A percentile compares a stretch with the other conserved stretches of the same genome.
phyloP scores from a whole-genome alignment of 2,113 vertebrate genomes.

The Mungos mungo region DNA sequence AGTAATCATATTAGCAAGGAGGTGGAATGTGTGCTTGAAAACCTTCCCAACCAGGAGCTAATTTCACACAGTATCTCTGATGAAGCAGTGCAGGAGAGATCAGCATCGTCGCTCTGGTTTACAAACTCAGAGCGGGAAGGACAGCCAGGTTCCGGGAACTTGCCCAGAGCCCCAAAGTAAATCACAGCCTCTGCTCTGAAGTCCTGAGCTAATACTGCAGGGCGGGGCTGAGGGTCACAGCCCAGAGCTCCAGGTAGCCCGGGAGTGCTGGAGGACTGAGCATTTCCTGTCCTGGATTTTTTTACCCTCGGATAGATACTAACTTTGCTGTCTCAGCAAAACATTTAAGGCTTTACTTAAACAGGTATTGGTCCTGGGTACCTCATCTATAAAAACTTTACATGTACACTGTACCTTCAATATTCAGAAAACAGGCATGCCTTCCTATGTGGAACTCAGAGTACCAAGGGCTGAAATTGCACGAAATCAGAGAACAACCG shows the following conservation, averaged over 20 bases:
- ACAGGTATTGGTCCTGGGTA: neutral
- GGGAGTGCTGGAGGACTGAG: neutral
- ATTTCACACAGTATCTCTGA: constrained; percentile 41
- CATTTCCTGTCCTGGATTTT: constrained; percentile 25
- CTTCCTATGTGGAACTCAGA: constrained; percentile 4
- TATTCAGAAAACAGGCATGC: constrained; percentile 44
- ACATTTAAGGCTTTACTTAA: constrained; percentile 26
- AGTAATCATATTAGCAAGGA: constrained; percentile 59
- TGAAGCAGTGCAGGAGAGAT: neutral
- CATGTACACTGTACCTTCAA: neutral
- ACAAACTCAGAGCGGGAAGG: constrained; percentile 38
- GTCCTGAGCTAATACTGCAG: neutral
- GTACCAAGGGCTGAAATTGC: neutral
- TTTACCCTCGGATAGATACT: neutral
- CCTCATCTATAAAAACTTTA: neutral
- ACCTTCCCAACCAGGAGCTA: constrained; percentile 57
- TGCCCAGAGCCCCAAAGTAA: constrained; percentile 36
- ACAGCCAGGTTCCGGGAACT: constrained; percentile 26
- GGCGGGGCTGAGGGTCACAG: neutral
- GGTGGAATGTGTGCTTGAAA: constrained; percentile 59
- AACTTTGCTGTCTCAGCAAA: neutral
- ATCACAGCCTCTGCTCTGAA: constrained; percentile 19
- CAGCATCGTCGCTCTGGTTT: constrained; percentile 49
- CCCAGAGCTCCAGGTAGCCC: neutral
- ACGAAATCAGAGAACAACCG: neutral